phyloP scores from a whole-genome alignment of 1,140 invertebrate species.

The Lethocerus indicus region DNA sequence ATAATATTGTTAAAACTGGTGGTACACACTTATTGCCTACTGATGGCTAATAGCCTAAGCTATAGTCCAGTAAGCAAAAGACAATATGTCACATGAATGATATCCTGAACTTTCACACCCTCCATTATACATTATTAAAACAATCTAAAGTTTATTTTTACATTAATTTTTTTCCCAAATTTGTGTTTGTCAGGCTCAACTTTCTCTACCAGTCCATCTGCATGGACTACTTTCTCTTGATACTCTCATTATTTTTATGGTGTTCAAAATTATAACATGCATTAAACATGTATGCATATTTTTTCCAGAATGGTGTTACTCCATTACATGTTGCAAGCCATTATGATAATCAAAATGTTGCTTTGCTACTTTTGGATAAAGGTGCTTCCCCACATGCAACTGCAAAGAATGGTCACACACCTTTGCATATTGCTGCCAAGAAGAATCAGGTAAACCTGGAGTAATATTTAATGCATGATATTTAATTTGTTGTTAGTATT shows the following conservation, averaged over 20 bases:
- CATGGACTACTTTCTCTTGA: not conserved
- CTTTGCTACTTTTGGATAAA: slow-evolving; percentile 76
- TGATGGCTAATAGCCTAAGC: too few relatives aligned
- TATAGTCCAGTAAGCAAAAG: too few relatives aligned
- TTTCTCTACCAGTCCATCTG: too few relatives aligned
- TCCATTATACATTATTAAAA: too few relatives aligned
- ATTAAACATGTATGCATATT: not conserved
- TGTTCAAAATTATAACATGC: not conserved
- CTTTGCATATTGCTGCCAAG: slow-evolving; percentile 93
- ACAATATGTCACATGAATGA: too few relatives aligned
- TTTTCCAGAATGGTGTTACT: slow-evolving; percentile 74
- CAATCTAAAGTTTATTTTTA: too few relatives aligned
- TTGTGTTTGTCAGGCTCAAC: too few relatives aligned
- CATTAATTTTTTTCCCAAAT: too few relatives aligned
- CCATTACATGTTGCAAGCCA: slow-evolving; percentile 95
- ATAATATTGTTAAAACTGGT: too few relatives aligned
- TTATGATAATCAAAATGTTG: slow-evolving; percentile 91
- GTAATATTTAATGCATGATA: not conserved
- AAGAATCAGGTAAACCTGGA: slow-evolving; percentile 76
- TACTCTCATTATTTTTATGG: not conserved
- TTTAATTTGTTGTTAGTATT: not conserved
- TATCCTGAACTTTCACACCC: too few relatives aligned
- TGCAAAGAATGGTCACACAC: slow-evolving; percentile 97
- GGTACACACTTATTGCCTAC: too few relatives aligned
- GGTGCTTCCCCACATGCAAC: slow-evolving; percentile 87